Evolutionary conservation across 2,888 invertebrate species (phyloP), one percentile per base, ranked within the genome.

Genomic region (Dasypogon diadema): DNA sequence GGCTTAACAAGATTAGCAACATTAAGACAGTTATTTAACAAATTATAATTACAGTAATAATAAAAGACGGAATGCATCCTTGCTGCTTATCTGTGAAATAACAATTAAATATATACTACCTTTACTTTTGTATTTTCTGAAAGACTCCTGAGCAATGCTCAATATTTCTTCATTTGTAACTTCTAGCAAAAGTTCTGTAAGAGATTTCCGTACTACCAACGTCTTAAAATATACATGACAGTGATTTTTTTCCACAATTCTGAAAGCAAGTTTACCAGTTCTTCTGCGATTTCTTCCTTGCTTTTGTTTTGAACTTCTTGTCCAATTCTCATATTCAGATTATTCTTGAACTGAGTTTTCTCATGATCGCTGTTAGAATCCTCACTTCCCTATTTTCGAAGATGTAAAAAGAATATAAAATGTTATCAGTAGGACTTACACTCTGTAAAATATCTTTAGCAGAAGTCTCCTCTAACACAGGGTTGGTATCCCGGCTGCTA

Each of bases 111-210:
- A 84, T 85, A 87, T 87, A 88, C 91, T 93, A 94, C 94, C 94
- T 94, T 94, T 93, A 84, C 87, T 85, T 87, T 90, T 89, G 83
- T 91, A 91, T 88, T 91, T 92, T 88, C 91, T 92, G 87, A 92
- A 89, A 85, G 95, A 93, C 88, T 97, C 96, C 86, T 91, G 91
- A 87, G 95, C 94, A 83, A 97, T 91, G 83, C 88, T 88, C 83
- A 90, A 88, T 84, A 98, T 94, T 89, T 97, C 95, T 86, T 92
- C 92, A 86, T 93, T 94, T 22, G 98, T 98, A 82, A 97, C 97
- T 86, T 96, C 96, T 81, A 98, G 89, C 78, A 99, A 90, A 82
- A 98, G 93, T 88, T 97, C 97, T 30, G 98, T 98, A 87, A 98
- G 89, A 80, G 93, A 92, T 78, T 92, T 90, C 77, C 97, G 91